These are phyloP conservation scores for Myotis vivesi DNA, from an alignment of 2,797 vertebrate species.

Conservation along the genomic window DNA sequence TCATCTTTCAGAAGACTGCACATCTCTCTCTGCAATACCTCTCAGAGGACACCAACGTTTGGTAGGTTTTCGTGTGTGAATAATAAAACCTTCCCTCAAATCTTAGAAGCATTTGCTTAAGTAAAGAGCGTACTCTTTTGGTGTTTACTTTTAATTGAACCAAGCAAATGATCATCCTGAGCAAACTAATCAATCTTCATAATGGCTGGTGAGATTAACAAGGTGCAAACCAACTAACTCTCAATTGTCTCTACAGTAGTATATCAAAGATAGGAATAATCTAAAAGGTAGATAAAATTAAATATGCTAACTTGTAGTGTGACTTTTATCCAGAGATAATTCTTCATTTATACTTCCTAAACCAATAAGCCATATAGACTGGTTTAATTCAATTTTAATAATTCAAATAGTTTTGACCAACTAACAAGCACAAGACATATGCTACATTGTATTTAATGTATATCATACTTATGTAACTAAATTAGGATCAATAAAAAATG, in stretches of 20 bases:
- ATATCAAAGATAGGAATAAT: neutral
- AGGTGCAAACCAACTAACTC: neutral
- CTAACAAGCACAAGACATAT: neutral
- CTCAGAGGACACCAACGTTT: neutral
- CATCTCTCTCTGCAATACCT: neutral
- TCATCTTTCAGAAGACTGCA: neutral
- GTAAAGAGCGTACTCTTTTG: neutral
- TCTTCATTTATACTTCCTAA: neutral
- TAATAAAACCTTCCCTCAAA: neutral
- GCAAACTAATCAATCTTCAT: neutral
- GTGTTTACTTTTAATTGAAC: conserved; percentile 7
- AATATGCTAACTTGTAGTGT: neutral
- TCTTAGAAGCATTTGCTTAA: neutral
- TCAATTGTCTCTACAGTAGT: neutral
- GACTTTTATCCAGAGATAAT: neutral
- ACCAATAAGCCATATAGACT: neutral
- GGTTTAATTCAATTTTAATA: neutral
- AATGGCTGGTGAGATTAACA: neutral
- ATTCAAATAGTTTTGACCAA: neutral
- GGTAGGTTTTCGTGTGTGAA: neutral
- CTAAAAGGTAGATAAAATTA: neutral
- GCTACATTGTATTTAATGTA: neutral
- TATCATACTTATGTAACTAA: neutral
- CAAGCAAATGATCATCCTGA: neutral
- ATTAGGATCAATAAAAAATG: neutral